Conservation (phyloP, 2,113 vertebrate species). For the Tamias sibiricus region DNA sequence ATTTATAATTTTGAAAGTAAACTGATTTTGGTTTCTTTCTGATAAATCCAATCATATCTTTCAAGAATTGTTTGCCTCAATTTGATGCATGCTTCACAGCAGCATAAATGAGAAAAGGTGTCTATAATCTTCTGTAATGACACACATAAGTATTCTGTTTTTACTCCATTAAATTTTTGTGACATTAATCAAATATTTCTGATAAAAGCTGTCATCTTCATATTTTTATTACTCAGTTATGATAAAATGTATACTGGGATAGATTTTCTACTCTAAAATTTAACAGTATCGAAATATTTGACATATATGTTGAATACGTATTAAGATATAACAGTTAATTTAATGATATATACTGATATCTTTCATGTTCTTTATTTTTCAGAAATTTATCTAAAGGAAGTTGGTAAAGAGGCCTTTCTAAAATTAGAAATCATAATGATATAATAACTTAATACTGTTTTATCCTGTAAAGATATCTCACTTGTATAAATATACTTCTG, state of each 20-base stretch:
- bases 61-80: slow-evolving; percentile 49
- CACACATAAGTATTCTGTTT: not conserved
- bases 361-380: slow-evolving; percentile 19
- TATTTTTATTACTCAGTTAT: not conserved
- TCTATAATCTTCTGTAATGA: not conserved
- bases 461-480: slow-evolving; percentile 40
- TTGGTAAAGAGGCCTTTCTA: not conserved
- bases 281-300: slow-evolving; percentile 8
- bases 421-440: slow-evolving; percentile 2
- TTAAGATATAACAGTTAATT: not conserved
- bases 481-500: slow-evolving; percentile 54
- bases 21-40: slow-evolving; percentile 23
- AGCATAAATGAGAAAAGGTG: slow-evolving; percentile 19
- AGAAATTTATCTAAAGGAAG: slow-evolving; percentile 55
- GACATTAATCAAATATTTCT: slow-evolving; percentile 39
- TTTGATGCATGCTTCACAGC: not conserved
- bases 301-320: not conserved
- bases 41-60: slow-evolving; percentile 18
- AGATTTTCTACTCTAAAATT: not conserved
- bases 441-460: slow-evolving; percentile 44
- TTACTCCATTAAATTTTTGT: slow-evolving; percentile 37
- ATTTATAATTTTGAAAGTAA: slow-evolving; percentile 63
- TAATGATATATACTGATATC: not conserved
- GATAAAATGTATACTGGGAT: not conserved
- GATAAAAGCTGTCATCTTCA: slow-evolving; percentile 15